Evolutionary conservation across 2,888 invertebrate genomes (phyloP).

Genomic region (Scelioninae gen. 1): DNA sequence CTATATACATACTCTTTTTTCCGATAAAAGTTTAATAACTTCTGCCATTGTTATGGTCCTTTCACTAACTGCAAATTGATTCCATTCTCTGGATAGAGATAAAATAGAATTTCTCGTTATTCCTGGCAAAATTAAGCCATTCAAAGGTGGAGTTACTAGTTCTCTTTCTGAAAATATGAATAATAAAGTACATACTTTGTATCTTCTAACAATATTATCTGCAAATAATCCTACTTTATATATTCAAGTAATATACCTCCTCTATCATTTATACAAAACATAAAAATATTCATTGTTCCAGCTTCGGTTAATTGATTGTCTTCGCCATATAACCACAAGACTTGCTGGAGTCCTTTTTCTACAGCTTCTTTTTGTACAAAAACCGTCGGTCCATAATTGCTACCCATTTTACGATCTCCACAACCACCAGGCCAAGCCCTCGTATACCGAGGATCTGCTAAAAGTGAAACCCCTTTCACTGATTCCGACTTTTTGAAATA

Average conservation of each 20-base stretch:
- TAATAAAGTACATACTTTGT: neutral
- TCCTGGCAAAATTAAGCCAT: constrained; percentile 97
- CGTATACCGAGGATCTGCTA: constrained; percentile 95
- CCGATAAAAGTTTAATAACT: constrained; percentile 89
- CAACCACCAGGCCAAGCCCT: constrained; percentile 97
- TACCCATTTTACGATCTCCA: constrained; percentile 97
- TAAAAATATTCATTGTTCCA: constrained; percentile 99
- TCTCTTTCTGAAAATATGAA: constrained; percentile 89
- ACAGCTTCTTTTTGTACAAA: constrained; percentile 91
- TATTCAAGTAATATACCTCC: constrained; percentile 88
- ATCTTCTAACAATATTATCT: neutral
- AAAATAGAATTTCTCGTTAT: constrained; percentile 95
- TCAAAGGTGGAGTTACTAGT: constrained; percentile 95
- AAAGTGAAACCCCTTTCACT: constrained; percentile 91
- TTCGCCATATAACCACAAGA: constrained; percentile 97
- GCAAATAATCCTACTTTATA: no score
- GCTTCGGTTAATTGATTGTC: constrained; percentile 98
- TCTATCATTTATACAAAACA: constrained; percentile 93
- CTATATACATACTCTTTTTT: constrained; percentile 90
- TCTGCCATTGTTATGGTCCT: constrained; percentile 93
- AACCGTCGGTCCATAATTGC: constrained; percentile 95
- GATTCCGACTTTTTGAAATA: constrained; percentile 91
- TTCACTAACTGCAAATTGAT: constrained; percentile 93
- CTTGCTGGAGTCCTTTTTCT: constrained; percentile 94
- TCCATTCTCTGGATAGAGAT: constrained; percentile 92